These are phyloP conservation scores for Brachymystax lenok DNA, from an alignment of 2,797 vertebrate genomes.

Conservation along the genomic window DNA sequence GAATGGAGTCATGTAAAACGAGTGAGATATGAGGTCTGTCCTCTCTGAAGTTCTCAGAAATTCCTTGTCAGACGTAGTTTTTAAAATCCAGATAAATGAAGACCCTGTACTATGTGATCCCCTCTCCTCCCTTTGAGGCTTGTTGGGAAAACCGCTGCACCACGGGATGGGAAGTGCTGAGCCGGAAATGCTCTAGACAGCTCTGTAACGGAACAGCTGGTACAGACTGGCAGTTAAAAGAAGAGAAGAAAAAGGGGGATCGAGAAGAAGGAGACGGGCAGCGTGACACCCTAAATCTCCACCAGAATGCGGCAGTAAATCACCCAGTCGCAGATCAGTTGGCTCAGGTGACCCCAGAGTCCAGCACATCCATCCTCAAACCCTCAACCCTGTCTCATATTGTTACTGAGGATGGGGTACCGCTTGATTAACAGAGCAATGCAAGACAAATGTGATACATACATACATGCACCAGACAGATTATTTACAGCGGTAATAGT, in stretches of 20 bases:
- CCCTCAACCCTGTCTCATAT: constrained; percentile 7
- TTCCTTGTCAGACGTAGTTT: constrained; percentile 51
- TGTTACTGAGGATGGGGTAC: not conserved
- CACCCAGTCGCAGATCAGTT: constrained; percentile 13
- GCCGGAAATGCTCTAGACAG: constrained; percentile 38
- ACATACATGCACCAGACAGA: not conserved
- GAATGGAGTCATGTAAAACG: constrained; percentile 58
- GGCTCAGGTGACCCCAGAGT: constrained; percentile 35
- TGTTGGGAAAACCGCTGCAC: constrained; percentile 30
- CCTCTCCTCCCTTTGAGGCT: constrained; percentile 21
- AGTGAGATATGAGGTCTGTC: constrained; percentile 39
- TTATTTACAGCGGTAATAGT: not conserved
- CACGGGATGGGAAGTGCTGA: constrained; percentile 41
- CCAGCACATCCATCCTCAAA: constrained; percentile 2
- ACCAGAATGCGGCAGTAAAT: constrained; percentile 34
- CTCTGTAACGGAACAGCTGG: constrained; percentile 50
- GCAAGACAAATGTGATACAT: not conserved
- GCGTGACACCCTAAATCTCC: constrained; percentile 45
- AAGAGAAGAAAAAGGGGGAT: constrained; percentile 41
- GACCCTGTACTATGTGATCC: constrained; percentile 39
- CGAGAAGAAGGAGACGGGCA: constrained; percentile 9
- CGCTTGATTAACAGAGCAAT: not conserved
- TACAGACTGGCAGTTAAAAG: constrained; percentile 42
- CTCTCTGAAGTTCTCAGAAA: constrained; percentile 56
- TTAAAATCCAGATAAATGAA: constrained; percentile 48